Base-by-base conservation (phyloP, 2,113 vertebrate species). In the Ciconia maguari region DNA sequence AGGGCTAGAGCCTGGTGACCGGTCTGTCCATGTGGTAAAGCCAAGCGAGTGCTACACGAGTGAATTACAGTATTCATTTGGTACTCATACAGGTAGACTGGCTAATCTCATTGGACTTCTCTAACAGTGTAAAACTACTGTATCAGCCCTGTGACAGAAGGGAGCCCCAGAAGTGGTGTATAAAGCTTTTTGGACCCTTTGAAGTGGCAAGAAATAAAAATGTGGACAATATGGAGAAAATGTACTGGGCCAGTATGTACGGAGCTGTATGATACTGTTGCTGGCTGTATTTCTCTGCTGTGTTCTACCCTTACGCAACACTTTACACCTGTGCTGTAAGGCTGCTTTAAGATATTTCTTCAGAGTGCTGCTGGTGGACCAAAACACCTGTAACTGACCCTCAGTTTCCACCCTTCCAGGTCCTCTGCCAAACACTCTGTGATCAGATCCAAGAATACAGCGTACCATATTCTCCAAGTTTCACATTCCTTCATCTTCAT, bases 1-100 rank as follows among this genome's bases (percentile, higher is more conserved):
- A 58, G 38, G 16, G 29, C 1, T 3, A 20, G 38, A 80, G 25
- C 10, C 0, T 0, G 11, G 10, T 64, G 65, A 15, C 16, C 0
- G 0, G 0, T 83, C 51, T 54, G 61, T 62, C 36, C 6, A 1
- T 2, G 1, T 17, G 16, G 14, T 24, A 29, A 74, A 70, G 52
- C 15, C 42, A 46, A 32, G 12, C 41, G 38, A 57, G 44, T 24
- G 26, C 49, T 69, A 42, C 29, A 7, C 0, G 3, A 71, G 24
- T 38, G 44, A 81, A 38, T 46, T 20, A 11, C 24, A 44, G 17
- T 11, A 10, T 41, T 81, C 38, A 18, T 57, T 48, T 62, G 34
- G 20, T 83, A 24, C 34, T 72, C 12, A 11, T 13, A 4, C 1
- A 12, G 2, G 7, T 48, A 49, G 7, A 10, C 55, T 66, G 17